Base-by-base conservation (phyloP, 2,113 vertebrate genomes). In the Sylvietta virens region DNA sequence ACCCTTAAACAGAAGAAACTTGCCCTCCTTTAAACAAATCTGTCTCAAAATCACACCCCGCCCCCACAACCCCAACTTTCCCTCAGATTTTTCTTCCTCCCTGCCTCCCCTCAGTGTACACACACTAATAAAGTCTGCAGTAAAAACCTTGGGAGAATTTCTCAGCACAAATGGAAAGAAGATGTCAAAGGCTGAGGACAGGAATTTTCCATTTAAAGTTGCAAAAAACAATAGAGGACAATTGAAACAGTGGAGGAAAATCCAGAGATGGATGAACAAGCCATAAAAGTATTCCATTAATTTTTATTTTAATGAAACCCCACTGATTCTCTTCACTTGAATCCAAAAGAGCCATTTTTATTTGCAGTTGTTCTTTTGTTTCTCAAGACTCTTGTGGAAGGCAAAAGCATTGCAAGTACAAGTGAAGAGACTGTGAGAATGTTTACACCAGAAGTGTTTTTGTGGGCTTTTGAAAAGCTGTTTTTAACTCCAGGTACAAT, bases 11-110 rank as follows among this genome's bases (percentile, higher is more conserved):
- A 94, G 92, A 90, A 84, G 84, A 88, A 90, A 94, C 54, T 95
- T 95, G 90, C 88, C 56, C 64, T 96, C n/a, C 71, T 92, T 92
- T 93, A 97, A 96, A 93, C 67, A 96, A 94, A 94, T 94, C 92
- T 93, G 69, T 88, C 71, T 92, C 67, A 64, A 88, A 62, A 95
- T 95, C 80, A 54, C 53, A 88, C 37, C 44, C 82, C 47, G 22
- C 85, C 74, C 81, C 79, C 56, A 6, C 90, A 90, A 94, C 83
- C 40, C 18, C n/a, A 72, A 20, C 37, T 91, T 78, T 79, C 28
- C 31, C n/a, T 87, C 39, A 24, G 39, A 35, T 81, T 94, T 92
- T 92, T 64, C 73, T 76, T 79, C 33, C 33, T 91, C 69, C 35
- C 67, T 88, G 60, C 70, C 66, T 86, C 66, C 66, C 30, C 50